These are phyloP conservation scores for Tyria jacobaeae DNA, from an alignment of 2,888 invertebrate species.

Conservation along the genomic window DNA sequence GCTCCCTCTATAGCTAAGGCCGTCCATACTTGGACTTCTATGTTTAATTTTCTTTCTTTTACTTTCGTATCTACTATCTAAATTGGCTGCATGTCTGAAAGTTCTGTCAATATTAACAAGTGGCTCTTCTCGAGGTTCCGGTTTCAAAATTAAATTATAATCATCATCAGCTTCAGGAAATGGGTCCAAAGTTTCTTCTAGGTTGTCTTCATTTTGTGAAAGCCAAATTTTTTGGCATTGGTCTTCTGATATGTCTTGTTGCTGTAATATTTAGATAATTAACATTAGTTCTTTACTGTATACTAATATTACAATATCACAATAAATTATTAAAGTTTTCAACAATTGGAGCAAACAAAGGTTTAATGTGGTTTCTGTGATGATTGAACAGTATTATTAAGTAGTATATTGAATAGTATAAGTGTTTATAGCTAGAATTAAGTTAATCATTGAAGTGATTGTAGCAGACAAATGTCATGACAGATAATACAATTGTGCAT, in stretches of 20 bases:
- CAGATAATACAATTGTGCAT: no score
- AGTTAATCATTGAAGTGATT: no score
- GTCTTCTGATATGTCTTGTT: slow-evolving; percentile 48
- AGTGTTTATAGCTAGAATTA: no score
- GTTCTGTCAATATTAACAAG: slow-evolving; percentile 16
- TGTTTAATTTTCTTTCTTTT: slow-evolving; percentile 68
- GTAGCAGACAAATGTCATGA: no score
- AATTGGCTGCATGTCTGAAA: slow-evolving; percentile 20
- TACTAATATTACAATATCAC: background rate
- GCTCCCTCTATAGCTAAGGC: slow-evolving; percentile 56
- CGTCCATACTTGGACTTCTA: slow-evolving; percentile 58
- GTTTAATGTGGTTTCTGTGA: no score
- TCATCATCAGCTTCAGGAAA: slow-evolving; percentile 56
- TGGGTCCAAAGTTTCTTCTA: slow-evolving; percentile 49
- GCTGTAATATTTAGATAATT: slow-evolving; percentile 27
- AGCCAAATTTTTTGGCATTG: slow-evolving; percentile 51
- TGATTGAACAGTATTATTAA: no score
- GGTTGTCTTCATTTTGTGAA: slow-evolving; percentile 42
- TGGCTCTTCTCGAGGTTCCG: slow-evolving; percentile 55
- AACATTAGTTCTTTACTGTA: no score
- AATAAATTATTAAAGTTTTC: no score
- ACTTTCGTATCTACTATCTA: slow-evolving; percentile 42
- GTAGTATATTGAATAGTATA: no score
- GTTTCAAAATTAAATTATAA: slow-evolving; percentile 59
- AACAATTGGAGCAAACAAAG: no score